Conservation (phyloP, 2,888 invertebrate species). For the Ceraclea dissimilis region DNA sequence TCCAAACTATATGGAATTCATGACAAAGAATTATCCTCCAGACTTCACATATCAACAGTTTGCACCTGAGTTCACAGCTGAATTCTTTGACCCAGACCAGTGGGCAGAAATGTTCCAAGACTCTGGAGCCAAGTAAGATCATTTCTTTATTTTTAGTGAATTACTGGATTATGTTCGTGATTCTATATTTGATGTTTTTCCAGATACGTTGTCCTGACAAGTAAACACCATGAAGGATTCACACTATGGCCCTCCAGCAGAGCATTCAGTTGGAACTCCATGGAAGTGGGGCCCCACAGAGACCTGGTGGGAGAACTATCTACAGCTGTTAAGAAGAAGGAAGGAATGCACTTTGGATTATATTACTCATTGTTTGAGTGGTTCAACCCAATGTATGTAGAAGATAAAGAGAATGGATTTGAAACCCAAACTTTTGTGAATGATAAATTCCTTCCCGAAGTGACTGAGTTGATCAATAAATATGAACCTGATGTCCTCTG, state of each 20-base stretch:
- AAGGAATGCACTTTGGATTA: constrained; percentile 66
- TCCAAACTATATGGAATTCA: constrained; percentile 47
- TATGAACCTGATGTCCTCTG: constrained; percentile 76
- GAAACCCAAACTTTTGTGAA: constrained; percentile 57
- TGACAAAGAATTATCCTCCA: constrained; percentile 76
- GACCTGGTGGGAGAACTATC: constrained; percentile 76
- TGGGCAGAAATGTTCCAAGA: constrained; percentile 79
- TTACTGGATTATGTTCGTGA: too few species aligned
- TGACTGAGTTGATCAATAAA: constrained; percentile 63
- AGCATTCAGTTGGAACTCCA: constrained; percentile 79
- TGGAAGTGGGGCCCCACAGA: constrained; percentile 67
- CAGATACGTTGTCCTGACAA: constrained; percentile 75
- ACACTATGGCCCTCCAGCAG: constrained; percentile 76
- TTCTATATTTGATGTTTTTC: too few species aligned
- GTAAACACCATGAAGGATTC: constrained; percentile 85
- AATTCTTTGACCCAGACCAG: constrained; percentile 74
- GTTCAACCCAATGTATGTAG: constrained; percentile 74
- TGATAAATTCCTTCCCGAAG: constrained; percentile 69
- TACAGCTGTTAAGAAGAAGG: constrained; percentile 52
- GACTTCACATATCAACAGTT: constrained; percentile 89
- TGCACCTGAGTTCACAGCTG: constrained; percentile 79
- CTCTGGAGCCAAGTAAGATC: constrained; percentile 74
- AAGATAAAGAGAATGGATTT: constrained; percentile 60
- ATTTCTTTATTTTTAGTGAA: neutral
- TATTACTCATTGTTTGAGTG: constrained; percentile 85